Evolutionary conservation across 2,888 invertebrate genomes (phyloP).

Genomic region (Macrosoma leucophasiata): DNA sequence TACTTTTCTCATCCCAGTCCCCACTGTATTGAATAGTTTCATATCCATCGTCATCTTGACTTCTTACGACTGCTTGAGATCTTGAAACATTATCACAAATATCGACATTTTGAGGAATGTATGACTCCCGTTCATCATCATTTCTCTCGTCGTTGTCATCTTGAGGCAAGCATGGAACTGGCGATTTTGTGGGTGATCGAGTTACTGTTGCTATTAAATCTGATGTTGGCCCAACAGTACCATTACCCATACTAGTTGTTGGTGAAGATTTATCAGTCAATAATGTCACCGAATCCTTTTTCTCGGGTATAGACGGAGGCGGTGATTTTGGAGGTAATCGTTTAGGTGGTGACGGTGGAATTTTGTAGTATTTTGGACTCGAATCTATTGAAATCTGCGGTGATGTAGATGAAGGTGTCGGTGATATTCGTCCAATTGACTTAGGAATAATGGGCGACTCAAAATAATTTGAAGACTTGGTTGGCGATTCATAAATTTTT

Average conservation of each 20-base stretch:
- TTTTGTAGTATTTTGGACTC: constrained; percentile 21
- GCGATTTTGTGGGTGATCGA: constrained; percentile 35
- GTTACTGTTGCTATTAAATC: constrained; percentile 16
- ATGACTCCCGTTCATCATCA: constrained; percentile 31
- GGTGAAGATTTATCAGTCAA: constrained; percentile 20
- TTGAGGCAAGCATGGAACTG: constrained; percentile 33
- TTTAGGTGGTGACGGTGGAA: constrained; percentile 25
- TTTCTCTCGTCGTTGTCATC: constrained; percentile 35
- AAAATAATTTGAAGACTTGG: no score
- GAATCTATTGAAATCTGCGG: constrained; percentile 33
- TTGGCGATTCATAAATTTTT: no score
- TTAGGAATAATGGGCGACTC: no score
- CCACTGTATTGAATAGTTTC: constrained; percentile 51
- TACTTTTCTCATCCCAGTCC: constrained; percentile 55
- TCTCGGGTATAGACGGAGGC: constrained; percentile 41
- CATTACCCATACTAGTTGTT: constrained; percentile 18
- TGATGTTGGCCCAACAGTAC: constrained; percentile 14
- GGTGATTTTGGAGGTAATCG: constrained; percentile 53
- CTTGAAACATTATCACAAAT: constrained; percentile 40
- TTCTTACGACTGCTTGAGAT: constrained; percentile 34
- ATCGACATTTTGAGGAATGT: constrained; percentile 37
- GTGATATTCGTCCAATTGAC: constrained; percentile 41
- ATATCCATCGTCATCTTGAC: constrained; percentile 44
- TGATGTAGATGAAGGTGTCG: constrained; percentile 32
- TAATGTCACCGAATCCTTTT: constrained; percentile 18